These are phyloP conservation scores for Harpagoxenus sublaevis DNA, from an alignment of 2,888 invertebrate genomes.

Conservation along the genomic window DNA sequence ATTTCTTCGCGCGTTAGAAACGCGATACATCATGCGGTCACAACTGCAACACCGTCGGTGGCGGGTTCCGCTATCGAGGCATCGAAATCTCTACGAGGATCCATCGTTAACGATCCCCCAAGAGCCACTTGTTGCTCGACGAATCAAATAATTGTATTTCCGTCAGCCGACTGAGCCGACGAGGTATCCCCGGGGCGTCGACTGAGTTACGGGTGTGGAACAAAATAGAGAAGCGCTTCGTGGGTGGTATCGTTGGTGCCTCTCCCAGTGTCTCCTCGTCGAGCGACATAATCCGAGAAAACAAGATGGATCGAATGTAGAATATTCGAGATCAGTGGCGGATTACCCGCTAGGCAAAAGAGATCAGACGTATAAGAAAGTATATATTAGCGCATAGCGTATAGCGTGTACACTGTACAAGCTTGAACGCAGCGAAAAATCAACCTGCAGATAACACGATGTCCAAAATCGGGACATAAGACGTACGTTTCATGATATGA, in stretches of 20 bases:
- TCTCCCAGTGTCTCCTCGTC: slow-evolving; percentile 4
- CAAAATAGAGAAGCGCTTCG: slow-evolving; percentile 45
- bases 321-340: slow-evolving; percentile 2
- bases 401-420: not conserved
- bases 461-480: too few species aligned
- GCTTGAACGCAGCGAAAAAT: not conserved
- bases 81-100: slow-evolving; percentile 72
- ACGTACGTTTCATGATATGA: too few species aligned
- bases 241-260: slow-evolving; percentile 64
- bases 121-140: slow-evolving; percentile 74
- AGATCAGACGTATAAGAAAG: not conserved
- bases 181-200: slow-evolving; percentile 52
- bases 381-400: not conserved
- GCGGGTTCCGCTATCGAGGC: slow-evolving; percentile 67
- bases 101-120: slow-evolving; percentile 50
- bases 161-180: slow-evolving; percentile 50
- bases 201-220: slow-evolving; percentile 50
- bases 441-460: not conserved
- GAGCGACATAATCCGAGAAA: slow-evolving; percentile 61
- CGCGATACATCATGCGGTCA: slow-evolving; percentile 8
- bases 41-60: slow-evolving; percentile 21
- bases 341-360: slow-evolving; percentile 2
- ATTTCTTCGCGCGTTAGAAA: not conserved
- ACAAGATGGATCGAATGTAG: slow-evolving; percentile 62
- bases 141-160: slow-evolving; percentile 76